A percentile compares a stretch with the other conserved stretches of the same genome.
Evolutionary conservation across 2,113 vertebrate genomes (phyloP).

Genomic region (Hymenochirus boettgeri): DNA sequence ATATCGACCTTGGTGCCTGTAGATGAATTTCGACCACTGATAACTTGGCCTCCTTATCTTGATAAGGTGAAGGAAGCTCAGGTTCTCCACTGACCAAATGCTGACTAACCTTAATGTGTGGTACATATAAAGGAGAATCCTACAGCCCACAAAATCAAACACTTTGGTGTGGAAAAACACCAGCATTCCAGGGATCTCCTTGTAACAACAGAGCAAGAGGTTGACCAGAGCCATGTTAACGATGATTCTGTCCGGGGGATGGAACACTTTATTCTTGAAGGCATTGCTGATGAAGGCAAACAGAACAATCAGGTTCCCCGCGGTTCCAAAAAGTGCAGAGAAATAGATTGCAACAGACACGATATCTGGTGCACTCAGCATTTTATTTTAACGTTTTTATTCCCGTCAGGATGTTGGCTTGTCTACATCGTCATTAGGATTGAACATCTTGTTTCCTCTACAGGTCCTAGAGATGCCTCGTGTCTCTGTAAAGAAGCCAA

Average conservation of each 20-base stretch:
- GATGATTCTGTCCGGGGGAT: slow-evolving; percentile 35
- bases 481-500: neutral
- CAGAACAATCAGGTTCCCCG: slow-evolving; percentile 29
- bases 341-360: slow-evolving; percentile 30
- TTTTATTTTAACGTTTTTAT: neutral
- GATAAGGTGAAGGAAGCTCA: slow-evolving; percentile 44
- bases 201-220: slow-evolving; percentile 41
- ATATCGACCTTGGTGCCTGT: slow-evolving; percentile 19
- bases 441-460: neutral
- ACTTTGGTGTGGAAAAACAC: neutral
- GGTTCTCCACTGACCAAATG: slow-evolving; percentile 42
- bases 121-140: slow-evolving; percentile 16
- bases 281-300: slow-evolving; percentile 42
- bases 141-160: neutral
- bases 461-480: neutral
- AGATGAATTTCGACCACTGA: slow-evolving; percentile 32
- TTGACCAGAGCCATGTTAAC: slow-evolving; percentile 39
- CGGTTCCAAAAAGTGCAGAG: slow-evolving; percentile 14
- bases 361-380: neutral
- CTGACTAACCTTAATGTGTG: slow-evolving; percentile 37
- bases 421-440: neutral
- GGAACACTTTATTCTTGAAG: slow-evolving; percentile 19
- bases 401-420: neutral
- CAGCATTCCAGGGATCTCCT: slow-evolving; percentile 21
- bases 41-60: slow-evolving; percentile 36